Conservation (phyloP, 2,113 vertebrate species). For the Hippocampus mohnikei region DNA sequence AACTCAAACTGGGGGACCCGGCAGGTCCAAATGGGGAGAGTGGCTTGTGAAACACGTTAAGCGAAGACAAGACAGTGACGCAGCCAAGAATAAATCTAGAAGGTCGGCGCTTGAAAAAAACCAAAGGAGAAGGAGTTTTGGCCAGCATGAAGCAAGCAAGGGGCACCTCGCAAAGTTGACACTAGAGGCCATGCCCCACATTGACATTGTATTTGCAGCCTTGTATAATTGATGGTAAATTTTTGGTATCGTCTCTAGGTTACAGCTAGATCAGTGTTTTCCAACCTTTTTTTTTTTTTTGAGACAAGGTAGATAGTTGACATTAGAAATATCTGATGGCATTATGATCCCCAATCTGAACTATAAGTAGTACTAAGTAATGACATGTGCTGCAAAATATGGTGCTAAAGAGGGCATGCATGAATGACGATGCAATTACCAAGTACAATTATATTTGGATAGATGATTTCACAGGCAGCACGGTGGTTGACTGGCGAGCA, state of each 20-base stretch:
- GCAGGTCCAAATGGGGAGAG: conserved; percentile 62
- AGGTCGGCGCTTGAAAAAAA: conserved; percentile 60
- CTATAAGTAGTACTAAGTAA: too few species aligned
- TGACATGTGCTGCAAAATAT: too few species aligned
- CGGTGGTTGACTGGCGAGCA: too few species aligned
- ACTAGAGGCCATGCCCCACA: neutral
- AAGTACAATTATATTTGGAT: too few species aligned
- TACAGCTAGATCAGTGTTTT: neutral
- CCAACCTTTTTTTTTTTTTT: neutral
- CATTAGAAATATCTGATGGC: neutral
- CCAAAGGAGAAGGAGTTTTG: conserved; percentile 51
- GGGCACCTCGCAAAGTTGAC: conserved; percentile 29
- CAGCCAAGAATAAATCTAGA: conserved; percentile 49
- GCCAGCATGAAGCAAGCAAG: conserved; percentile 25
- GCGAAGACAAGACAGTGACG: conserved; percentile 58
- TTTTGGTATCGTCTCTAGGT: neutral
- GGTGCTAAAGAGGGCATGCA: too few species aligned
- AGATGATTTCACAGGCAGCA: too few species aligned
- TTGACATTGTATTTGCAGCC: neutral
- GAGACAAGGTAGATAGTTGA: neutral
- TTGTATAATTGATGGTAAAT: neutral
- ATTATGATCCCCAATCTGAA: too few species aligned
- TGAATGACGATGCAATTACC: too few species aligned
- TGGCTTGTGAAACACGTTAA: conserved; percentile 72
- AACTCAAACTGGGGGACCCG: conserved; percentile 49